Percentiles rank a stretch among this genome's conserved stretches.
phyloP scores from a whole-genome alignment of 2,113 vertebrate species.

The Trematomus loennbergii region DNA sequence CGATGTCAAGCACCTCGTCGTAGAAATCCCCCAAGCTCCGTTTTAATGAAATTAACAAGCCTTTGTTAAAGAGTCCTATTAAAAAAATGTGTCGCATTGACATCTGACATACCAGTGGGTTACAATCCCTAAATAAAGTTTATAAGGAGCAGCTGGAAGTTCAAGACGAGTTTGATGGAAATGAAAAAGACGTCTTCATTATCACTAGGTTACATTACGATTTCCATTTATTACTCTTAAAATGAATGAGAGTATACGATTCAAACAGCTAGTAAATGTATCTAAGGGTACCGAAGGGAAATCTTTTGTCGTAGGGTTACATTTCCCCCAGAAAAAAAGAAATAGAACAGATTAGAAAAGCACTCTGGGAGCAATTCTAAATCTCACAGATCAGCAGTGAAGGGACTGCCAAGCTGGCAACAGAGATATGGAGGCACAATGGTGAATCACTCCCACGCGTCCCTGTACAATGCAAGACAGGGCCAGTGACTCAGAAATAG shows the following conservation, averaged over 20 bases:
- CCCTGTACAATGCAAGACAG: conserved; percentile 61
- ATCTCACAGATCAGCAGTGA: conserved; percentile 76
- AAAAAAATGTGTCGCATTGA: conserved; percentile 55
- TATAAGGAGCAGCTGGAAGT: conserved; percentile 23
- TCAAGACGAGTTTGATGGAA: conserved; percentile 17
- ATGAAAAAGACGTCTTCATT: conserved; percentile 37
- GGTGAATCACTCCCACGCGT: conserved; percentile 71
- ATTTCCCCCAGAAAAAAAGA: conserved; percentile 56
- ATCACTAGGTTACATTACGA: not conserved
- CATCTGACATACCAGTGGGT: conserved; percentile 52
- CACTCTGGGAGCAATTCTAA: conserved; percentile 76
- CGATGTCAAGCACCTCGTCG: conserved; percentile 66
- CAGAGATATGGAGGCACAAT: conserved; percentile 74
- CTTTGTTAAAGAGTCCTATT: conserved; percentile 51
- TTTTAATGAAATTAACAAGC: conserved; percentile 80
- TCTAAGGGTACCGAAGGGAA: conserved; percentile 54
- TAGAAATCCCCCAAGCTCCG: conserved; percentile 61
- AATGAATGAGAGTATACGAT: conserved; percentile 33
- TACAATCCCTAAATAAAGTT: conserved; percentile 45
- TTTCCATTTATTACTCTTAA: conserved; percentile 41
- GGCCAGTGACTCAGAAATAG: conserved; percentile 62
- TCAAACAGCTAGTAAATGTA: conserved; percentile 40
- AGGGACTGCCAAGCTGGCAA: conserved; percentile 77
- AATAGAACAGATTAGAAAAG: conserved; percentile 69
- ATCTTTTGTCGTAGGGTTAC: conserved; percentile 62